Percentiles rank a stretch among this genome's conserved stretches.
phyloP scores from a whole-genome alignment of 2,797 vertebrate genomes.

The Pseudopleuronectes americanus region DNA sequence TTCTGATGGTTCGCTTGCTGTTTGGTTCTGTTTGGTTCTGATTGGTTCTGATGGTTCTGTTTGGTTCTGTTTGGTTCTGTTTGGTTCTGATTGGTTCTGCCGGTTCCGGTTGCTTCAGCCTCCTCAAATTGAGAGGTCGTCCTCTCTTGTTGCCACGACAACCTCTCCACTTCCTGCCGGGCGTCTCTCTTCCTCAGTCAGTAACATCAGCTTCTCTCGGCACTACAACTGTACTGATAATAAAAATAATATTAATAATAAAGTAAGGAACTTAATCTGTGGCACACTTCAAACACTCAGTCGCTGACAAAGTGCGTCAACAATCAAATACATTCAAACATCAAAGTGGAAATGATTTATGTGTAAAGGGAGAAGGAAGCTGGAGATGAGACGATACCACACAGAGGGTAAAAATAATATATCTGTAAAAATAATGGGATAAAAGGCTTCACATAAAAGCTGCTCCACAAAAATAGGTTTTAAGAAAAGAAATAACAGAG shows the following conservation, averaged over 20 bases:
- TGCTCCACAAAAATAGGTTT: conserved; percentile 56
- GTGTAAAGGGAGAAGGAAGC: conserved; percentile 10
- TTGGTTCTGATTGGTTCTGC: neutral
- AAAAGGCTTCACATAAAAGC: conserved; percentile 56
- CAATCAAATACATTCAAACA: conserved; percentile 32
- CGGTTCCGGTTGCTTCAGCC: neutral
- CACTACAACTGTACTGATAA: no score
- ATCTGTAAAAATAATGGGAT: conserved; percentile 67
- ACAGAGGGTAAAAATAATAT: conserved; percentile 63
- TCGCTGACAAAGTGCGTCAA: conserved; percentile 32
- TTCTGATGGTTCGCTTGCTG: neutral
- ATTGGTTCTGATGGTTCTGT: no score
- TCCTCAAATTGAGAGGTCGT: neutral
- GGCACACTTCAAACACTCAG: conserved; percentile 5
- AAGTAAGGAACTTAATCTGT: conserved; percentile 29
- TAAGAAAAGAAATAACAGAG: conserved; percentile 37
- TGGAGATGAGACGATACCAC: conserved; percentile 20
- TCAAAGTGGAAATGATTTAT: conserved; percentile 50
- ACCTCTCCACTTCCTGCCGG: neutral
- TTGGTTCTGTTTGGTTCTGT: no score
- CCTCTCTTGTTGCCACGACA: conserved; percentile 5
- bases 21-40: no score
- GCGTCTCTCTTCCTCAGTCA: neutral
- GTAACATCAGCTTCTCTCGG: neutral
- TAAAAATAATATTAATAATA: conserved; percentile 17